Evolutionary conservation across 2,113 vertebrate genomes (phyloP).

Genomic region (Corvus hawaiiensis): DNA sequence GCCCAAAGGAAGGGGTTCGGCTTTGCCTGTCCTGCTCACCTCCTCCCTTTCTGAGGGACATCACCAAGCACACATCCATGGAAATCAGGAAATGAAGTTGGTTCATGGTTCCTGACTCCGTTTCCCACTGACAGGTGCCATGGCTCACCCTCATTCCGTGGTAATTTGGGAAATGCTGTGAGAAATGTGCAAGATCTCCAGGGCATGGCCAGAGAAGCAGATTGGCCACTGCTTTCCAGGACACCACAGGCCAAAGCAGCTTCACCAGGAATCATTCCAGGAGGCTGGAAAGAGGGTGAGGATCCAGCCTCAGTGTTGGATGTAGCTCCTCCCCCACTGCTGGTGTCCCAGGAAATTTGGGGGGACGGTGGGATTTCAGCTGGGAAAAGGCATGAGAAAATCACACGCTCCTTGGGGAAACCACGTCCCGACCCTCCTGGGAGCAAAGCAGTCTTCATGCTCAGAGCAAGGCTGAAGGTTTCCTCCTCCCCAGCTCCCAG

Average conservation of each 20-base stretch:
- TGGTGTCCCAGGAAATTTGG: background rate
- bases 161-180: background rate
- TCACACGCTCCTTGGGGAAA: background rate
- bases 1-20: no score
- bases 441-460: background rate
- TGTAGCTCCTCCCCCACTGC: background rate
- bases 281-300: background rate
- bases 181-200: background rate
- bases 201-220: background rate
- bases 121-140: background rate
- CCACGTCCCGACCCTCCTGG: rapidly evolving
- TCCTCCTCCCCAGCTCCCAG: background rate
- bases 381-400: background rate
- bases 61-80: no score
- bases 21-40: background rate
- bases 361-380: background rate
- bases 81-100: background rate
- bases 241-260: background rate
- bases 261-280: no score
- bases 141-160: background rate
- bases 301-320: background rate
- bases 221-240: background rate
- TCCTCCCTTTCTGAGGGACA: background rate
- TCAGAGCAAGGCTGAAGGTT: background rate
- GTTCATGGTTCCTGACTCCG: background rate